Evolutionary conservation across 2,888 invertebrate species (phyloP), one percentile per base, ranked within the genome.

Genomic region (Lasioglossum vierecki): DNA sequence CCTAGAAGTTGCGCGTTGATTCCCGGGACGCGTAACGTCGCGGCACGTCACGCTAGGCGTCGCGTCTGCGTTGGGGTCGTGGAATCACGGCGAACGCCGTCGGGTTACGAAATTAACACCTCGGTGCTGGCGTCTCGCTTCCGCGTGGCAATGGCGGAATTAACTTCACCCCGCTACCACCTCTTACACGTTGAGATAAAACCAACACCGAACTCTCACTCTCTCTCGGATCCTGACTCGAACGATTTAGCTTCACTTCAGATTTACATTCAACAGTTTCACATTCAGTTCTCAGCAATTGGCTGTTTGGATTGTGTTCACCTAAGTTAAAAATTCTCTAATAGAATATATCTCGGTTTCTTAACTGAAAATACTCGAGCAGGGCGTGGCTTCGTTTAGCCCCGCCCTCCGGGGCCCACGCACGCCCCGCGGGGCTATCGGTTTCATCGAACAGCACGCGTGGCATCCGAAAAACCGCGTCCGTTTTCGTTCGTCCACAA

Each of bases 11-110:
- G 60, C 60, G 60, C 60, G 60, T 80, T 70, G 80, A 80, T 77
- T 80, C 70, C 80, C 77, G 80, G 53, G 57, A 44, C 66, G 77
- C 68, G 77, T 80, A 44, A 30, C 77, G 77, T 68, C 80, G 77
- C 53, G 77, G 80, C 60, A 63, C 60, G 60, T 70, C 35, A 77
- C 80, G 78, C 80, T 44, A 57, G 71, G 57, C 68, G 44, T 57
- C 68, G 77, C 57, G 35, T 57, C 18, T 35, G 49, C 76, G 66
- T 79, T 76, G 76, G 22, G 46, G 44, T 76, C 46, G 79, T 22
- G 60, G 57, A 22, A 80, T 57, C 77, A 70, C 57, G 68, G 53
- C 35, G n/a, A 76, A 57, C 68, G 68, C 18, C 46, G 46, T n/a
- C 75, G 41, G 30, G 57, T 70, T 71, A 77, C 80, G 79, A 81